Base-by-base conservation (phyloP, 2,888 invertebrate species). In the Meiosimyza platycephala region DNA sequence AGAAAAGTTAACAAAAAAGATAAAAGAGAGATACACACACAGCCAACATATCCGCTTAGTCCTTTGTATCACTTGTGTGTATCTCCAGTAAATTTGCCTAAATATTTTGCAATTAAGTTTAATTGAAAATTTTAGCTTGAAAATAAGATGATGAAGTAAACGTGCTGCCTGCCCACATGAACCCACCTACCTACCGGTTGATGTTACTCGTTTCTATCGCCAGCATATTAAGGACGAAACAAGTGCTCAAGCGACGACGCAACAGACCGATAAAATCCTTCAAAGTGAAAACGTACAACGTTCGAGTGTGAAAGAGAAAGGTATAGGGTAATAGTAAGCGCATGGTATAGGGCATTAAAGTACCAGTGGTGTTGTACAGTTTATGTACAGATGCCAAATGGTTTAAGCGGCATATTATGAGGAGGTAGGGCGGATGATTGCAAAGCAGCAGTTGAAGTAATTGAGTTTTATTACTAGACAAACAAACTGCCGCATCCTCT, bases 81-180 rank as follows among this genome's bases (percentile, higher is more conserved):
- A n/a, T n/a, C n/a, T 48, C 18, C 59, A 48, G 22, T 62, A 70
- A 70, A 70, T 70, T 62, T 70, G 28, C 63, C 47, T 62, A 74
- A 78, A 75, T 76, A 75, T 77, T 77, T 74, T 74, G 76, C 78
- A 78, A 78, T 78, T 77, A 79, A 78, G 76, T 77, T 76, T 78
- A 78, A 79, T 79, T 79, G 79, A 79, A 78, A 78, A 76, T 73
- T 74, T 75, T 78, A 75, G 75, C 78, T 76, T 74, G 71, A 75
- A 78, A 77, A 75, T 77, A 76, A 75, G 77, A 75, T 75, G 76
- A 76, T 74, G 72, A 74, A 75, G n/a, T 62, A n/a, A 76, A 77
- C 78, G 76, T 77, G 77, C 76, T 71, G 40, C 63, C 74, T 60
- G 54, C 22, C 60, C 52, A 54, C 67, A 67, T 55, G 55, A n/a